These are phyloP conservation scores for Bergia sp. DNA, from an alignment of 92 coral and sea anemone species.

Conservation along the genomic window DNA sequence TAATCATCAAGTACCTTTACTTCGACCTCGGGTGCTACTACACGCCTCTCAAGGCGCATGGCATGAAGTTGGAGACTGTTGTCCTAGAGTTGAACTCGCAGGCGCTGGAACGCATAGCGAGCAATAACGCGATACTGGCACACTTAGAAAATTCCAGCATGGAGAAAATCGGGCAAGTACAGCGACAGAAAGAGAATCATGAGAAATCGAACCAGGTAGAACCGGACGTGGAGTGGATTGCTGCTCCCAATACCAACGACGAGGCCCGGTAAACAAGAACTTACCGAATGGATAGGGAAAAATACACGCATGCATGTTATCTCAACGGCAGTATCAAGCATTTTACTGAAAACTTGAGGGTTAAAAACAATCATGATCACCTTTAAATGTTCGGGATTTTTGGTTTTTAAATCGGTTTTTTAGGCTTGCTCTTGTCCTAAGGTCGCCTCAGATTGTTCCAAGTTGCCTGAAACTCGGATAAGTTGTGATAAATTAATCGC, in stretches of 20 bases:
- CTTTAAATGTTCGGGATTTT: no score
- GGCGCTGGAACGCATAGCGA: neutral
- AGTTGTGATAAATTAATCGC: no score
- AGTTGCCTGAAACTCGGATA: no score
- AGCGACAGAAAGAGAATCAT: neutral
- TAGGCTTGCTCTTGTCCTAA: no score
- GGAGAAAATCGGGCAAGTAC: neutral
- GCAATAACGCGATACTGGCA: neutral
- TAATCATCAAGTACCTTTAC: slow-evolving; percentile 33
- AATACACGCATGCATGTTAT: no score
- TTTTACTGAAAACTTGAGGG: no score
- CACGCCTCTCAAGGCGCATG: neutral
- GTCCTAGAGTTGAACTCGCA: neutral
- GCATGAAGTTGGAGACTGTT: slow-evolving; percentile 5
- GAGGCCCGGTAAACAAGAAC: neutral
- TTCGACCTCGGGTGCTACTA: slow-evolving; percentile 30
- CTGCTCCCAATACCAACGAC: neutral
- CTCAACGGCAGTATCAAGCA: no score
- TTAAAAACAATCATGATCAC: no score
- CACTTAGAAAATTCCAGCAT: neutral
- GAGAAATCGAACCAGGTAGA: neutral
- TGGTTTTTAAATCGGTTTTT: no score
- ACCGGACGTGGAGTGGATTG: slow-evolving; percentile 11
- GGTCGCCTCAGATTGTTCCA: no score
- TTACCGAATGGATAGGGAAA: neutral